Evolutionary conservation across 2,113 vertebrate genomes (phyloP).

Genomic region (Struthio camelus): DNA sequence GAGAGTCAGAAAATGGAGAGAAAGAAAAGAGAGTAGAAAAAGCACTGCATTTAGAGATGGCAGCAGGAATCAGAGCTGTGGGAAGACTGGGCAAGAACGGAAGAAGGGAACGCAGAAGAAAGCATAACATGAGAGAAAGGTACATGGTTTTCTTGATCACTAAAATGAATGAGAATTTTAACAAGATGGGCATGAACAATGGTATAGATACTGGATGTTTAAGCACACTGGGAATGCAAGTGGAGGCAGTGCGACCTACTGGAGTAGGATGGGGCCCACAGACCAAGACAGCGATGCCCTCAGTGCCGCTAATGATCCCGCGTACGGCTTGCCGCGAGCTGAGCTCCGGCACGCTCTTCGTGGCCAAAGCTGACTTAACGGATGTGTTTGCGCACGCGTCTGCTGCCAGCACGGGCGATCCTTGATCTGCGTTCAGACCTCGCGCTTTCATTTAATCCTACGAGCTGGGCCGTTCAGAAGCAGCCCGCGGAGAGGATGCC

Average conservation of each 20-base stretch:
- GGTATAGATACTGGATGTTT: neutral
- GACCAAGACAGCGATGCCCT: neutral
- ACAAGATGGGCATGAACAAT: neutral
- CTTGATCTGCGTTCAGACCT: neutral
- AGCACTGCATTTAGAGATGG: neutral
- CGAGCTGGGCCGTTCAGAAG: too few species aligned
- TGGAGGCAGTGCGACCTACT: too few species aligned
- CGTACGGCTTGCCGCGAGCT: neutral
- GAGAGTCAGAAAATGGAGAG: neutral
- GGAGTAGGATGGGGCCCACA: neutral
- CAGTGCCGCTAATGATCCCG: neutral
- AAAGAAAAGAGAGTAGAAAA: neutral
- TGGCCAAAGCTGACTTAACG: neutral
- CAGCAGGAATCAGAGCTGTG: neutral
- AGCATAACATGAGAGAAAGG: neutral
- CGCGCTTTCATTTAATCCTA: neutral
- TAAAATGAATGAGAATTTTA: neutral
- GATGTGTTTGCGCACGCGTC: neutral
- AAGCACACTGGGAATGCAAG: neutral
- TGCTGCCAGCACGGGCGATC: neutral
- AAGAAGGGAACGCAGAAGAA: neutral
- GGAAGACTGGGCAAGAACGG: neutral
- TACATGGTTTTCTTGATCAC: neutral
- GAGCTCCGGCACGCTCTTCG: neutral
- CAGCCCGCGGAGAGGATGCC: too few species aligned